A percentile compares a stretch with the other conserved stretches of the same genome.
phyloP scores from a whole-genome alignment of 2,888 invertebrate genomes.

The Cactoblastis cactorum region DNA sequence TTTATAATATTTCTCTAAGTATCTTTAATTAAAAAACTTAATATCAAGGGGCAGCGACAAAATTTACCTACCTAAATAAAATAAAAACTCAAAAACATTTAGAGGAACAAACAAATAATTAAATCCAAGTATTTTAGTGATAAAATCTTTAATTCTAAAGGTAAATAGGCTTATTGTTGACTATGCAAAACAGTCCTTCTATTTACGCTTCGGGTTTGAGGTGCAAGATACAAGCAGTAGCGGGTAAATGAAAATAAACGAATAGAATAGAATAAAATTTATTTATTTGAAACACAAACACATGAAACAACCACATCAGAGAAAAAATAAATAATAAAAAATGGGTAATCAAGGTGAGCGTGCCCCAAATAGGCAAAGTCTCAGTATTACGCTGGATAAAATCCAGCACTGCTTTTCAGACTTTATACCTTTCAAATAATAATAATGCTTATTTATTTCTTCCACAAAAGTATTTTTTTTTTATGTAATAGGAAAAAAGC shows the following conservation, averaged over 20 bases:
- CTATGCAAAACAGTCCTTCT: constrained; percentile 39
- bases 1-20: background rate
- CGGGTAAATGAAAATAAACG: background rate
- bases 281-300: no score
- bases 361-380: no score
- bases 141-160: constrained; percentile 43
- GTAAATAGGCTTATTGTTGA: constrained; percentile 38
- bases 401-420: no score
- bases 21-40: background rate
- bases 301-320: no score
- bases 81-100: background rate
- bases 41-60: background rate
- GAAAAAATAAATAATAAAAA: no score
- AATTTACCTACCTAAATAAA: background rate
- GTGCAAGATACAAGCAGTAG: background rate
- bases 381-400: no score
- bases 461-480: no score
- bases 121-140: constrained; percentile 24
- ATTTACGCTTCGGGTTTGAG: constrained; percentile 19
- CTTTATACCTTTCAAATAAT: no score
- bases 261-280: background rate
- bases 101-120: constrained; percentile 18
- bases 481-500: no score
- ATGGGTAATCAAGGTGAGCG: no score
- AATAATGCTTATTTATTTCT: no score